A percentile compares a stretch with the other conserved stretches of the same genome.
These are phyloP conservation scores for Ptilodon capucinus DNA, from an alignment of 2,888 invertebrate species.

Conservation along the genomic window DNA sequence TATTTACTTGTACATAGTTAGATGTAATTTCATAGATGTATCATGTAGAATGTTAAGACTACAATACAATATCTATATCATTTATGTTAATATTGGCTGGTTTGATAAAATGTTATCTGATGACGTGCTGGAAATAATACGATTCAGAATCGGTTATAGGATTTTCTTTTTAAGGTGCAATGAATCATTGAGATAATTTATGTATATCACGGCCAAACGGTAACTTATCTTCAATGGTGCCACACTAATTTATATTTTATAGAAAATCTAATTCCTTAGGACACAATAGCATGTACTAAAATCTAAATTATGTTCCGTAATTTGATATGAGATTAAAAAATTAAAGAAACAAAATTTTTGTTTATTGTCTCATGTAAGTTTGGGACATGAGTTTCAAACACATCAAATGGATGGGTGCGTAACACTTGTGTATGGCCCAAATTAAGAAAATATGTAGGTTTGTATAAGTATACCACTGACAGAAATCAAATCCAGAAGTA, in stretches of 20 bases:
- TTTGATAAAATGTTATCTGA: conserved; percentile 42
- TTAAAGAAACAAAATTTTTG: conserved; percentile 39
- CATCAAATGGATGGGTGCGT: too few relatives aligned
- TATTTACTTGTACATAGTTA: conserved; percentile 63
- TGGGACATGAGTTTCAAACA: too few relatives aligned
- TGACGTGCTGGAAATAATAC: conserved; percentile 52
- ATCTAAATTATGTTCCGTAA: conserved; percentile 77
- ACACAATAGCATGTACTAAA: conserved; percentile 62
- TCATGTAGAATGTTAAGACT: conserved; percentile 48
- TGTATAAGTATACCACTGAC: too few relatives aligned
- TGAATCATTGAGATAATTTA: conserved; percentile 58
- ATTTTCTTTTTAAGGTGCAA: conserved; percentile 52
- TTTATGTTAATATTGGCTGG: conserved; percentile 57
- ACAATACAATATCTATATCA: conserved; percentile 57
- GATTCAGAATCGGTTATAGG: conserved; percentile 69
- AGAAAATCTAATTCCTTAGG: conserved; percentile 64
- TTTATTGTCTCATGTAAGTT: too few relatives aligned
- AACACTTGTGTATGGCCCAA: too few relatives aligned
- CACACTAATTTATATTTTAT: conserved; percentile 73
- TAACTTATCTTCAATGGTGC: conserved; percentile 66
- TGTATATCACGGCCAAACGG: conserved; percentile 44
- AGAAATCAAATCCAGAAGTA: too few relatives aligned
- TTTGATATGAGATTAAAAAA: conserved; percentile 81
- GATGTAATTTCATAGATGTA: conserved; percentile 50
- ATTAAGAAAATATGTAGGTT: too few relatives aligned